Percentiles rank a stretch among this genome's conserved stretches.
Conservation (phyloP, 2,797 vertebrate species). For the Babyrousa celebensis region DNA sequence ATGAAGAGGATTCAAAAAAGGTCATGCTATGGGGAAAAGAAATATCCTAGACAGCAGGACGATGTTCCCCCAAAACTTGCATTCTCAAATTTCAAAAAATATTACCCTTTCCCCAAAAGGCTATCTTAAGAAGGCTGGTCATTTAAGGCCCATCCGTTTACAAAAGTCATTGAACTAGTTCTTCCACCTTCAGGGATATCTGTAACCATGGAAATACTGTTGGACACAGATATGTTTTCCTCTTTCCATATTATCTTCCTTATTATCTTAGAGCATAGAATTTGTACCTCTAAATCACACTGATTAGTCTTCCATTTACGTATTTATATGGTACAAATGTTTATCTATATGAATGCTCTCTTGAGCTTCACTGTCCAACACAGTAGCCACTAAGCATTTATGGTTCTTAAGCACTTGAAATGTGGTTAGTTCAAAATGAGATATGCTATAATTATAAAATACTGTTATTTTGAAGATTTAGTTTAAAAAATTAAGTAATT, state of each 20-base stretch:
- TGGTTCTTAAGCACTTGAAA: background rate
- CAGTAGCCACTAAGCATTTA: background rate
- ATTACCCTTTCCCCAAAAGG: background rate
- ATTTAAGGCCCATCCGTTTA: background rate
- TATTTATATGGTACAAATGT: background rate
- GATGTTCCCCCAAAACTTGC: background rate
- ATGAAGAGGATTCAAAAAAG: background rate
- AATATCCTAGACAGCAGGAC: background rate
- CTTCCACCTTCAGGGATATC: background rate
- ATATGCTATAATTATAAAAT: background rate
- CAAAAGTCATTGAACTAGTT: constrained; percentile 25
- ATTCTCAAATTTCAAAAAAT: background rate
- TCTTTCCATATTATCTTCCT: background rate
- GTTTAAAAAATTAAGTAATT: background rate
- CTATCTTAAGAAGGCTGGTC: background rate
- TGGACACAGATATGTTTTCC: background rate
- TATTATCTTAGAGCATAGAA: background rate
- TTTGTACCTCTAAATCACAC: background rate
- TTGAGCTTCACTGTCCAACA: background rate
- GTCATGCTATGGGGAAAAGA: background rate
- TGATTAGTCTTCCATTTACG: background rate
- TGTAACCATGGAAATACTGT: background rate
- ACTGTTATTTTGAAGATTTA: background rate
- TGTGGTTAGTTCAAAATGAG: background rate
- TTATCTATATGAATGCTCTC: background rate